These are phyloP conservation scores for Periophthalmodon schlosseri DNA, from an alignment of 2,113 vertebrate species.

Conservation along the genomic window DNA sequence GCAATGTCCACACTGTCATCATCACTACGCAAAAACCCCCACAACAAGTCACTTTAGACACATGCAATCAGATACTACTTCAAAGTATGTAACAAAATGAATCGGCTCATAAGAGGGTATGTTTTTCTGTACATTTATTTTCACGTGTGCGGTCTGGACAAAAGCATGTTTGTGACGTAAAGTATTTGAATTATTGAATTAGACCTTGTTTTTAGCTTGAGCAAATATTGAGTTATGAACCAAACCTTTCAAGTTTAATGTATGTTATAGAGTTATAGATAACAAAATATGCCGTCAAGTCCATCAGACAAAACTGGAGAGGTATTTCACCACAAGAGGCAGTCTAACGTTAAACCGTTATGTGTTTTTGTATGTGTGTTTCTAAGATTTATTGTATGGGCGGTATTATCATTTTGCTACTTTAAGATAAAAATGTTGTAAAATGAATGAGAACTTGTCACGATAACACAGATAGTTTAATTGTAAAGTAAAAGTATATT, in stretches of 20 bases:
- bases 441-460: too few relatives aligned
- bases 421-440: too few relatives aligned
- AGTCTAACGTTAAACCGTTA: too few relatives aligned
- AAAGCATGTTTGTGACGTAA: not conserved
- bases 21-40: conserved; percentile 20
- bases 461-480: too few relatives aligned
- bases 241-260: not conserved
- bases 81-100: not conserved
- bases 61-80: conserved; percentile 19
- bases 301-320: not conserved
- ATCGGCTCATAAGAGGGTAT: not conserved
- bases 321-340: not conserved
- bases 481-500: too few relatives aligned
- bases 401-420: too few relatives aligned
- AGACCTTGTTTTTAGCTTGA: too few relatives aligned
- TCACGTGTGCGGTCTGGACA: conserved; percentile 10
- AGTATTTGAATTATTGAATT: not conserved
- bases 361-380: too few relatives aligned
- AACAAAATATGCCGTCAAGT: too few relatives aligned
- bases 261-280: too few relatives aligned
- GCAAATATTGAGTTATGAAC: not conserved
- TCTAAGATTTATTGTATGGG: too few relatives aligned
- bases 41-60: conserved; percentile 30
- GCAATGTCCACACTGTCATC: conserved; percentile 17
- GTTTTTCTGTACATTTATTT: conserved; percentile 11